A percentile compares a stretch with the other conserved stretches of the same genome.
phyloP scores from a whole-genome alignment of 1,140 invertebrate genomes.

The Aphelenchoides avenae region DNA sequence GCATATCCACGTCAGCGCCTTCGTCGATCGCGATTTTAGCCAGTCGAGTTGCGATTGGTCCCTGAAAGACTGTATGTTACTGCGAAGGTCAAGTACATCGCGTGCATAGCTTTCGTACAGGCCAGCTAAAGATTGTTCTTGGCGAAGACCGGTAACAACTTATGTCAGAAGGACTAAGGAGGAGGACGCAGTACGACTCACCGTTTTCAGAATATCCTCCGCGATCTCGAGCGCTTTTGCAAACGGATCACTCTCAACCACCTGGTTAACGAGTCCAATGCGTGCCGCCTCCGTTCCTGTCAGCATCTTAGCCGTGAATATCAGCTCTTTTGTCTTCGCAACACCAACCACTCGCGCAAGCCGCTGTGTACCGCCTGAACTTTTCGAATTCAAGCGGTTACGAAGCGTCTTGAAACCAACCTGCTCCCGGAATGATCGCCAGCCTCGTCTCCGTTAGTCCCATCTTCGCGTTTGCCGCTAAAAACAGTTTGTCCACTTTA shows the following conservation, averaged over 20 bases:
- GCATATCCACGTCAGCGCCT: constrained; percentile 74
- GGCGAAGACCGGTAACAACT: background rate
- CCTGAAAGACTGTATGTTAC: too few species aligned
- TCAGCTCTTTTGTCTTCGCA: constrained; percentile 88
- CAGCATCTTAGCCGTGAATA: constrained; percentile 80
- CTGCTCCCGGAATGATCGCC: constrained; percentile 14
- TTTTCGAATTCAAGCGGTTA: too few species aligned
- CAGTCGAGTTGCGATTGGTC: constrained; percentile 82
- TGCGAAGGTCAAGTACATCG: too few species aligned
- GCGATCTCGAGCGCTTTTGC: constrained; percentile 76
- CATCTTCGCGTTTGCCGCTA: constrained; percentile 9
- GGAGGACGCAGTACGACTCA: constrained; percentile 36
- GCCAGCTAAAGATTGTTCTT: constrained; percentile 12
- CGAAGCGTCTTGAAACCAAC: background rate
- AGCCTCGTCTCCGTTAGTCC: constrained; percentile 15
- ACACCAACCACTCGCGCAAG: constrained; percentile 79
- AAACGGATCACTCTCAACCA: constrained; percentile 76
- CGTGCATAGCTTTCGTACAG: too few species aligned
- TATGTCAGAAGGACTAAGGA: too few species aligned
- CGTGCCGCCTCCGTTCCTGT: constrained; percentile 74
- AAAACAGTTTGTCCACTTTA: background rate
- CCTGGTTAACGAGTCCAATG: constrained; percentile 68
- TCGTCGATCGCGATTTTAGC: constrained; percentile 83
- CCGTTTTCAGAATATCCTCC: constrained; percentile 74
- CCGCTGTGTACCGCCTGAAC: constrained; percentile 75